Percentiles rank a stretch among this genome's conserved stretches.
Conservation (phyloP, 2,888 invertebrate species). For the Tridacna crocea region DNA sequence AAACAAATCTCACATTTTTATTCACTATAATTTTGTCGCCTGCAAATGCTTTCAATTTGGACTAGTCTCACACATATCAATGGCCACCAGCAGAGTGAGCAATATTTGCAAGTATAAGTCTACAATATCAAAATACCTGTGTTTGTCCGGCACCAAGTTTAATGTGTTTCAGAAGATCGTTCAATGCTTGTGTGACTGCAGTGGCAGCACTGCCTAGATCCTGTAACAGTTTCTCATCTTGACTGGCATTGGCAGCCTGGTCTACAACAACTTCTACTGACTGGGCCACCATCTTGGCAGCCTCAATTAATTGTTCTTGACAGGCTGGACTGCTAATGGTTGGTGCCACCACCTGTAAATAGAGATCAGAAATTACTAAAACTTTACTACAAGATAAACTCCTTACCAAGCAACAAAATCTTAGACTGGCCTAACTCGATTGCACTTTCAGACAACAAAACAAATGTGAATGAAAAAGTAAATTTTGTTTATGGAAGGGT, state of each 20-base stretch:
- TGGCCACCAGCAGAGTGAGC: too few species aligned
- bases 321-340: conserved; percentile 87
- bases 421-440: too few species aligned
- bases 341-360: conserved; percentile 86
- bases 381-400: too few species aligned
- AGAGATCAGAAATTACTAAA: background rate
- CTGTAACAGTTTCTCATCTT: conserved; percentile 89
- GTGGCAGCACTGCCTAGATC: conserved; percentile 93
- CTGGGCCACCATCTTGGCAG: conserved; percentile 95
- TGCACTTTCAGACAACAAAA: too few species aligned
- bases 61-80: too few species aligned
- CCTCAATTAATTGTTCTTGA: conserved; percentile 95
- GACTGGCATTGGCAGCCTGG: conserved; percentile 87
- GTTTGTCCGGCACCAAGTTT: conserved; percentile 86
- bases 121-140: conserved; percentile 56
- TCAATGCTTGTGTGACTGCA: conserved; percentile 94
- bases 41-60: too few species aligned
- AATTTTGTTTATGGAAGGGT: too few species aligned
- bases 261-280: conserved; percentile 95
- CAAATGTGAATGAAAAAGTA: too few species aligned
- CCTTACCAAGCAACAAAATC: too few species aligned
- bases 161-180: conserved; percentile 95
- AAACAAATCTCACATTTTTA: too few species aligned
- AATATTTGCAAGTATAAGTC: too few species aligned
- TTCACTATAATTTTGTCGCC: too few species aligned